Evolutionary conservation across 2,888 invertebrate species (phyloP).

Genomic region (Harpalus rubripes): DNA sequence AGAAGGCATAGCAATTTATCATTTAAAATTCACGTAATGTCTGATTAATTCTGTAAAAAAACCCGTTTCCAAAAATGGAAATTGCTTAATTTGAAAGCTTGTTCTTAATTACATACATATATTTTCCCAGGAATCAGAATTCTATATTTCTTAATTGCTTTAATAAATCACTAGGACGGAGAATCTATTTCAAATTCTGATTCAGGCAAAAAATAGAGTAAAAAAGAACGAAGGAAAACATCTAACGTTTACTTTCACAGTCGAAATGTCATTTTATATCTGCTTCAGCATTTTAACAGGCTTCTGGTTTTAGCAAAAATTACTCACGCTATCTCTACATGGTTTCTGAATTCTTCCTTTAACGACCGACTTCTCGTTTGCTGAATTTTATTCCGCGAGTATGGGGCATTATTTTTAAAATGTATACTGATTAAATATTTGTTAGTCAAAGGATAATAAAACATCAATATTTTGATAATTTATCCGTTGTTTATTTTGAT

Average conservation of each 20-base stretch:
- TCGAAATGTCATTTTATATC: constrained; percentile 44
- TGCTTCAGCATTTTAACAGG: constrained; percentile 29
- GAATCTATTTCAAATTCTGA: constrained; percentile 23
- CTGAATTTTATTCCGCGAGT: background rate
- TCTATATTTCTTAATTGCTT: constrained; percentile 14
- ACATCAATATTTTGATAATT: constrained; percentile 32
- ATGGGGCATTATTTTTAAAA: constrained; percentile 24
- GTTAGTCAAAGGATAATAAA: constrained; percentile 49
- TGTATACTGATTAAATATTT: constrained; percentile 55
- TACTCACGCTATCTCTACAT: constrained; percentile 34
- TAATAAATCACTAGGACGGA: constrained; percentile 20
- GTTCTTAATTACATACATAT: constrained; percentile 19
- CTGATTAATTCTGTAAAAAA: constrained; percentile 1
- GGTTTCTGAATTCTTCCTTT: constrained; percentile 47
- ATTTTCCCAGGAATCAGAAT: constrained; percentile 1
- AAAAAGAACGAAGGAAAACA: constrained; percentile 40
- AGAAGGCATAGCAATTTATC: background rate
- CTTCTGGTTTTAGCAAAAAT: constrained; percentile 52
- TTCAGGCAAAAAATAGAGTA: constrained; percentile 19
- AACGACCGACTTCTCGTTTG: constrained; percentile 1
- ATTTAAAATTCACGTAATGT: background rate
- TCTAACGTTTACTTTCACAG: constrained; percentile 37
- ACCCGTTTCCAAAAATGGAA: constrained; percentile 18
- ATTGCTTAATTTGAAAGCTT: constrained; percentile 35
- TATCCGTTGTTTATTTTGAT: constrained; percentile 49